phyloP scores from a whole-genome alignment of 35 echinoderm and acorn worm genomes.

The Holothuria glaberrima region DNA sequence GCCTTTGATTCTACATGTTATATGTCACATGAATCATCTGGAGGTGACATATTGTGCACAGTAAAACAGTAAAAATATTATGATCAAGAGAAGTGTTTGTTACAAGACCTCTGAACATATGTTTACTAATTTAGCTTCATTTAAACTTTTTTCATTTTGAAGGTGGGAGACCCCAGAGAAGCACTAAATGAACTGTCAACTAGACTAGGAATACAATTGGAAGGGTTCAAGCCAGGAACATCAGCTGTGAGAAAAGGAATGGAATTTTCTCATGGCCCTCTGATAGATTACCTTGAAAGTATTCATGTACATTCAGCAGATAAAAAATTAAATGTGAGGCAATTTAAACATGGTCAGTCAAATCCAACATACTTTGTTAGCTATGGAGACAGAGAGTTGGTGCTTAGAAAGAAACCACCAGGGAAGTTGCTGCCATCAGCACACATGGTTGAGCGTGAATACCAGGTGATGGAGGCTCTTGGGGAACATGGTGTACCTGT shows the following conservation, averaged over 20 bases:
- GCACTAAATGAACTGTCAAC: constrained; percentile 66
- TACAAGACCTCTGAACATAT: no score
- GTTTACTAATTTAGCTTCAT: no score
- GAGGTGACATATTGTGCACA: no score
- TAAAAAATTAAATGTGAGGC: constrained; percentile 60
- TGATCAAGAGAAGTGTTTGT: no score
- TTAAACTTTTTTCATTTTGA: not conserved
- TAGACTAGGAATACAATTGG: constrained; percentile 58
- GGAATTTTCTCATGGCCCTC: constrained; percentile 60
- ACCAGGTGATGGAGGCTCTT: constrained; percentile 89
- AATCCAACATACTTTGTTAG: constrained; percentile 94
- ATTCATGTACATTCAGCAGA: constrained; percentile 70
- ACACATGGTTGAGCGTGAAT: constrained; percentile 91
- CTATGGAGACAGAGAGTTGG: constrained; percentile 76
- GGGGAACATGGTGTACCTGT: constrained; percentile 85
- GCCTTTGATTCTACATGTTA: no score
- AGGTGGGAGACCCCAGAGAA: constrained; percentile 76
- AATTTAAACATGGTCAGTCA: constrained; percentile 97
- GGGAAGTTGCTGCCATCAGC: constrained; percentile 96
- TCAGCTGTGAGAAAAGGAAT: constrained; percentile 83
- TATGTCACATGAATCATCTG: no score
- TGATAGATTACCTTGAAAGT: constrained; percentile 65
- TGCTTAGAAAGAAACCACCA: constrained; percentile 96
- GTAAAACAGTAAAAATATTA: no score
- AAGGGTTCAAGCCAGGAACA: constrained; percentile 76